Percentiles rank a stretch among this genome's conserved stretches.
These are phyloP conservation scores for Anser cygnoides DNA, from an alignment of 2,113 vertebrate species.

Conservation along the genomic window DNA sequence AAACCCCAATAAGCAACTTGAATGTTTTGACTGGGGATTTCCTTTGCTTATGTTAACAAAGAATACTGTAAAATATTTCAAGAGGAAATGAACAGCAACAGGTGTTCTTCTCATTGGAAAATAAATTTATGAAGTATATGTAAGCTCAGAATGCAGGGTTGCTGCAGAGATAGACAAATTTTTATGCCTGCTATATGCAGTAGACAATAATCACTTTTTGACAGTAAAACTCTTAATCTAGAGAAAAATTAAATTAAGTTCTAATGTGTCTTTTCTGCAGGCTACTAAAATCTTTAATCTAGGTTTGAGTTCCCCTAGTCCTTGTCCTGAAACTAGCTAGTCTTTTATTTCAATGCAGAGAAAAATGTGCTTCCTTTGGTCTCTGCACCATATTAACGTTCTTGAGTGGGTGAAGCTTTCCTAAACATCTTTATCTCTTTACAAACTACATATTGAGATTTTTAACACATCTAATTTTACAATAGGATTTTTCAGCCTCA, in stretches of 20 bases:
- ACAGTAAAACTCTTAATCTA: neutral
- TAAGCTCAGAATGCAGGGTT: neutral
- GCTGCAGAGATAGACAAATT: neutral
- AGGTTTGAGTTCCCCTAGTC: neutral
- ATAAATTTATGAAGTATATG: neutral
- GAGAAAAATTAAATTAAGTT: no score
- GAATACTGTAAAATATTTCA: neutral
- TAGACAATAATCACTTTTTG: neutral
- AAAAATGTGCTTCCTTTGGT: neutral
- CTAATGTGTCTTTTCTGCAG: neutral
- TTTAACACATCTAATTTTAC: slow-evolving; percentile 43
- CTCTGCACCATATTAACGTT: neutral
- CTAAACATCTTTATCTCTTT: neutral
- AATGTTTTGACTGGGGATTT: neutral
- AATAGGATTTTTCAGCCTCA: slow-evolving; percentile 13
- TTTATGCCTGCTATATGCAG: neutral
- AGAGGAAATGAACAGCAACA: neutral
- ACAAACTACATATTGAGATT: neutral
- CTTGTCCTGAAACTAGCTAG: neutral
- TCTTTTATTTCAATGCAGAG: neutral
- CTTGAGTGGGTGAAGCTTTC: neutral
- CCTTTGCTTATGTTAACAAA: neutral
- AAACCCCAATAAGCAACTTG: neutral
- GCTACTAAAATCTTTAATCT: neutral
- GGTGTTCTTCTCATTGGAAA: neutral